Evolutionary conservation across 2,113 vertebrate genomes (phyloP).

Genomic region (Natator depressus): DNA sequence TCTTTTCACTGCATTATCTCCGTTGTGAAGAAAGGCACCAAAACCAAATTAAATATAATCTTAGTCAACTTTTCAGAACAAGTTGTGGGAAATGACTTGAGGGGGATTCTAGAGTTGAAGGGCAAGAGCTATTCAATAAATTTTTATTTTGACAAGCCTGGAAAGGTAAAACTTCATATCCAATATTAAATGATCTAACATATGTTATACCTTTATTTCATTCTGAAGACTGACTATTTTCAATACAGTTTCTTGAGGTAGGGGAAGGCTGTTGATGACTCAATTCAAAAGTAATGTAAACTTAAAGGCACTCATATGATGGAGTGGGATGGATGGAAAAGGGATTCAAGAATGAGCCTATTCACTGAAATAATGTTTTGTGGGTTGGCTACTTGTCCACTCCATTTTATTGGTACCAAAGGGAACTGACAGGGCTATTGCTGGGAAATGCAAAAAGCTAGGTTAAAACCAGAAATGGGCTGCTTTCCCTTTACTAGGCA

Average conservation of each 20-base stretch:
- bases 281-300: not conserved
- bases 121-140: slow-evolving; percentile 29
- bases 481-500: not conserved
- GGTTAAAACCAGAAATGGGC: not conserved
- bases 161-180: slow-evolving; percentile 54
- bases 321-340: not conserved
- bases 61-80: slow-evolving; percentile 39
- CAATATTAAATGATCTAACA: not conserved
- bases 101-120: slow-evolving; percentile 29
- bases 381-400: slow-evolving; percentile 23
- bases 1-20: not conserved
- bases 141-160: slow-evolving; percentile 28
- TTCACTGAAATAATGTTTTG: slow-evolving; percentile 27
- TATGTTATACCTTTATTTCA: slow-evolving; percentile 23
- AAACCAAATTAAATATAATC: not conserved
- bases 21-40: not conserved
- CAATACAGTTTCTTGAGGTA: not conserved
- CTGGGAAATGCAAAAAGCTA: not conserved
- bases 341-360: slow-evolving; percentile 11
- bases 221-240: slow-evolving; percentile 16
- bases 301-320: not conserved
- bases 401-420: not conserved
- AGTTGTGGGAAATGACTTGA: slow-evolving; percentile 42
- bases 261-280: not conserved
- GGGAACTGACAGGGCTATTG: rapidly evolving